phyloP scores from a whole-genome alignment of 2,797 vertebrate genomes.

The Ibycter americanus region DNA sequence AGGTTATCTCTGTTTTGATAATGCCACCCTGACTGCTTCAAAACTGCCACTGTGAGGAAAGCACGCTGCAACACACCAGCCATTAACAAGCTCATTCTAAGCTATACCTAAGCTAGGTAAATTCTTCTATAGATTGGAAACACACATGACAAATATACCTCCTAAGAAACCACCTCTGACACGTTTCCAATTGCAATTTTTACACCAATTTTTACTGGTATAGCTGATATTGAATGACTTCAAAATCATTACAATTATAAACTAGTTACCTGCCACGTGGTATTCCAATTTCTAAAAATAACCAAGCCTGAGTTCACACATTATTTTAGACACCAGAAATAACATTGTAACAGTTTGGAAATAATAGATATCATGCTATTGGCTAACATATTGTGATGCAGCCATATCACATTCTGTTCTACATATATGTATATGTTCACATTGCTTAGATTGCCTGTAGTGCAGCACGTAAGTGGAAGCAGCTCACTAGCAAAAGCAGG shows the following conservation, averaged over 20 bases:
- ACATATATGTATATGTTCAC: not conserved
- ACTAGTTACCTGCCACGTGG: not conserved
- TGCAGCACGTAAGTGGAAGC: not conserved
- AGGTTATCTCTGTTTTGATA: not conserved
- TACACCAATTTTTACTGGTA: not conserved
- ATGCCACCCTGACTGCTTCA: not conserved
- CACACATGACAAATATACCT: not conserved
- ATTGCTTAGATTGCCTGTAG: not conserved
- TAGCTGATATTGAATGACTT: not conserved
- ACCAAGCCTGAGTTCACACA: not conserved
- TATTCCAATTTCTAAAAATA: not conserved
- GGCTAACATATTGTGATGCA: not conserved
- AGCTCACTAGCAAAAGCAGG: not conserved
- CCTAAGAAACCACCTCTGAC: not conserved
- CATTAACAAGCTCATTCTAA: not conserved
- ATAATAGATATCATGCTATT: not conserved
- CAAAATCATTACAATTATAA: not conserved
- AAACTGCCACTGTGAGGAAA: not conserved
- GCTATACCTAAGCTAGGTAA: not conserved
- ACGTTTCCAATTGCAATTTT: not conserved
- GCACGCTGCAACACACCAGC: not conserved
- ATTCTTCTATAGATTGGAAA: not conserved
- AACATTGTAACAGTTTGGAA: not conserved
- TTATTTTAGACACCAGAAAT: not conserved
- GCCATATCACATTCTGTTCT: not conserved